phyloP scores from a whole-genome alignment of 2,797 vertebrate species.

The Notolepis coatsorum region DNA sequence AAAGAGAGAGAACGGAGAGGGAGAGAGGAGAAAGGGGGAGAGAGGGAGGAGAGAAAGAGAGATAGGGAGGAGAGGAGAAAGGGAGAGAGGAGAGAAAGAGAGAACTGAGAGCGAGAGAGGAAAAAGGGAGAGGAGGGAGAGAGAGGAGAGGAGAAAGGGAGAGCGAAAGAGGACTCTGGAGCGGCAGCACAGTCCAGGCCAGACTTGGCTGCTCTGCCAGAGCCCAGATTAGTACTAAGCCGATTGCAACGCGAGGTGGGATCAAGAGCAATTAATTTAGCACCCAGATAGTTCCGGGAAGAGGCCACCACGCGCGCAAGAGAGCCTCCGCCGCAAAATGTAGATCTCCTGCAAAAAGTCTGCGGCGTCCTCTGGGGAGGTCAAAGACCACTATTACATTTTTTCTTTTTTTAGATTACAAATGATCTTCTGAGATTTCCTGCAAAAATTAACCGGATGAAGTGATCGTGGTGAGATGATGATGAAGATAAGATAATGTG shows the following conservation, averaged over 20 bases:
- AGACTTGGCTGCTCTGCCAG: slow-evolving; percentile 67
- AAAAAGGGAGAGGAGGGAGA: slow-evolving; percentile 38
- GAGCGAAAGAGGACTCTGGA: slow-evolving; percentile 28
- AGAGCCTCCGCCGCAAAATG: slow-evolving; percentile 48
- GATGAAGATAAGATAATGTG: no score
- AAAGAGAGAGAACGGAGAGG: slow-evolving; percentile 7
- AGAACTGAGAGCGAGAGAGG: neutral
- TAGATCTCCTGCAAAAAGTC: slow-evolving; percentile 40
- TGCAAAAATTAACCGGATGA: no score
- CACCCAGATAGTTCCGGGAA: slow-evolving; percentile 73
- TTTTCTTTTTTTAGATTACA: no score
- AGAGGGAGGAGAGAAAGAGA: slow-evolving; percentile 8
- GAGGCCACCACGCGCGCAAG: slow-evolving; percentile 53
- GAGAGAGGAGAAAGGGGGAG: slow-evolving; percentile 12
- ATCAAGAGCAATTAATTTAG: slow-evolving; percentile 80
- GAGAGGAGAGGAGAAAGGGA: slow-evolving; percentile 42
- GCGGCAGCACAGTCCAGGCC: slow-evolving; percentile 43
- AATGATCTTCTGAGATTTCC: no score
- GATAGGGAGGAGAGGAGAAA: slow-evolving; percentile 10
- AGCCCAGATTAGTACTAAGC: slow-evolving; percentile 77
- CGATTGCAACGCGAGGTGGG: slow-evolving; percentile 71
- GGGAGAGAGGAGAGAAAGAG: no score
- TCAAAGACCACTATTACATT: no score
- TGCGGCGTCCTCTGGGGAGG: slow-evolving; percentile 23
- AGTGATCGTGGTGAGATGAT: no score